Evolutionary conservation across 2,797 vertebrate species (phyloP), one percentile per base, ranked within the genome.

Genomic region (Paramormyrops hopkinsi): DNA sequence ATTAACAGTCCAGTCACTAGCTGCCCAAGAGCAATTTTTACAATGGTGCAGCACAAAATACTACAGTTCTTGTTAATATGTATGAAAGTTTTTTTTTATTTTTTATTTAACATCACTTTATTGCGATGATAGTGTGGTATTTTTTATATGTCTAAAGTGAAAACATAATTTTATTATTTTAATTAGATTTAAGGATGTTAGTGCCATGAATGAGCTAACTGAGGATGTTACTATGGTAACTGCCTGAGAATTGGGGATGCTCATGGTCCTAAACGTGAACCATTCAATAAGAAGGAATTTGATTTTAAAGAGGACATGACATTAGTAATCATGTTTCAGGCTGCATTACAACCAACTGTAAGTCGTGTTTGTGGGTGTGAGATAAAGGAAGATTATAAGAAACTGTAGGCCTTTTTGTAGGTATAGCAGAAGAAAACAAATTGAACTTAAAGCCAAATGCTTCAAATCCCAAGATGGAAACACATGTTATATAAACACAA

Each of bases 191-290:
- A 53, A 83, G 86, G 59, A 69, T 87, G 62, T 87, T 79, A 87
- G 84, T 37, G 29, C 25, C 56, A 65, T n/a, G 53, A 83, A 41
- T n/a, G 53, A 90, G 69, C 73, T 90, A 88, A 88, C 79, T 90
- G 86, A 22, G 37, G 17, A 88, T 73, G 89, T 90, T 90, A 82
- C 89, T 88, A 90, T 90, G 86, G 89, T 56, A 90, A 90, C 89
- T 88, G 76, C 41, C 89, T 88, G 85, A 86, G 89, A 65, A 89
- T 51, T 88, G 86, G 73, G 50, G 37, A 88, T 46, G 86, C 51
- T 88, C 54, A 88, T 83, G 53, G 85, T 88, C 69, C 86, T 69
- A 83, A 83, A 51, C 62, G 86, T n/a, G 84, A 50, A 53, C 65
- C 44, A 84, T 8, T 33, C 84, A 41, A 73, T 54, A 90, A 41